These are phyloP conservation scores for Orbicella faveolata DNA, from an alignment of 64 coral and sea anemone genomes.

Conservation along the genomic window DNA sequence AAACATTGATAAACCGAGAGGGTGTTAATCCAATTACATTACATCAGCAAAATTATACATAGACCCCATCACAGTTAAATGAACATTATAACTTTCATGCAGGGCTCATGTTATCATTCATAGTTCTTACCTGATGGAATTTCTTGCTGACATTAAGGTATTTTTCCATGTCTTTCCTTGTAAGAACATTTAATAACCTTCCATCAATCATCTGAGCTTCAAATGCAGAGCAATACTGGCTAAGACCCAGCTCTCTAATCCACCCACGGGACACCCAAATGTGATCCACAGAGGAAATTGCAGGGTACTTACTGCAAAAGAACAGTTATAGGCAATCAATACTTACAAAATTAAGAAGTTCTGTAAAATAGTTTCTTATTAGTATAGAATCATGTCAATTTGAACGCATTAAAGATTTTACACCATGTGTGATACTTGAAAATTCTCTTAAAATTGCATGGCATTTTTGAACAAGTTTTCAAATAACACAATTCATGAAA, in stretches of 20 bases:
- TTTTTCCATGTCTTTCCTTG: slow-evolving; percentile 86
- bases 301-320: slow-evolving; percentile 60
- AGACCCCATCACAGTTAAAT: too few species aligned
- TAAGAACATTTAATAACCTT: slow-evolving; percentile 63
- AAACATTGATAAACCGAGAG: too few species aligned
- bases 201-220: slow-evolving; percentile 86
- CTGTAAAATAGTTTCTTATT: too few species aligned
- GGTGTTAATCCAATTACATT: too few species aligned
- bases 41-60: too few species aligned
- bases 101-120: neutral
- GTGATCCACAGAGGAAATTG: slow-evolving; percentile 70
- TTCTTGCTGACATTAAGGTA: slow-evolving; percentile 74
- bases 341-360: neutral
- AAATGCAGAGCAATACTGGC: slow-evolving; percentile 69
- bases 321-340: neutral
- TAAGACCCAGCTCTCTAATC: slow-evolving; percentile 75
- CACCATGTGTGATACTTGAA: too few species aligned
- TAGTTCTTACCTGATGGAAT: slow-evolving; percentile 71
- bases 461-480: too few species aligned
- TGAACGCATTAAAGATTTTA: too few species aligned
- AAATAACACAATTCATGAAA: too few species aligned
- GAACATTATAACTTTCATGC: too few species aligned
- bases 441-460: too few species aligned
- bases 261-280: slow-evolving; percentile 68
- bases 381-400: too few species aligned